phyloP scores from a whole-genome alignment of 1,140 invertebrate species.

The Atta cephalotes region DNA sequence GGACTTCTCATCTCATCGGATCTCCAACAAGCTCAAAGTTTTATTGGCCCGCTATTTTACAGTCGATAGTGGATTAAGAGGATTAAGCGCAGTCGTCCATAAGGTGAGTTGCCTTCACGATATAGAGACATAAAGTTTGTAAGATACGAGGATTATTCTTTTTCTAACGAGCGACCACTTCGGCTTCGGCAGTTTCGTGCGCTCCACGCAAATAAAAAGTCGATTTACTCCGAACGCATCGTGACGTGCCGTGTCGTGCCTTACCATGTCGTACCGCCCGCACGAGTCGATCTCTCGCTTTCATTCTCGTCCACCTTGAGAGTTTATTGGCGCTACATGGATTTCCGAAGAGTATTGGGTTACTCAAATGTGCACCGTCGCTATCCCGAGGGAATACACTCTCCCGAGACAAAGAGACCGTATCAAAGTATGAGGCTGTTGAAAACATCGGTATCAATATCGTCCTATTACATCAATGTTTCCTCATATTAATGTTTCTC shows the following conservation, averaged over 20 bases:
- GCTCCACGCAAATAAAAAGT: constrained; percentile 53
- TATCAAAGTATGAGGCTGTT: neutral
- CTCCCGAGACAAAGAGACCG: constrained; percentile 29
- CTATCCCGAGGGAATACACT: neutral
- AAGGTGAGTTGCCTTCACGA: constrained; percentile 6
- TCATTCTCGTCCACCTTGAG: constrained; percentile 52
- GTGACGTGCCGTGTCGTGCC: neutral
- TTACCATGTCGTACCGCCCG: neutral
- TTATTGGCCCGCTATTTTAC: constrained; percentile 78
- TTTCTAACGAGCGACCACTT: constrained; percentile 43
- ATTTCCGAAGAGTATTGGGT: constrained; percentile 42
- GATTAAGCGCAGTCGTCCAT: constrained; percentile 70
- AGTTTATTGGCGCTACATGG: constrained; percentile 30
- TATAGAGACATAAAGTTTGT: constrained; percentile 74
- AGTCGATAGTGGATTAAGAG: constrained; percentile 76
- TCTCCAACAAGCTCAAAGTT: constrained; percentile 54
- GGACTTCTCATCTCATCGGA: constrained; percentile 19
- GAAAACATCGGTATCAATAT: constrained; percentile 22
- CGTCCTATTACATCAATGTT: neutral
- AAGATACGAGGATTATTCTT: constrained; percentile 68
- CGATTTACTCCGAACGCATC: constrained; percentile 54
- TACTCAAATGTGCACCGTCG: constrained; percentile 17
- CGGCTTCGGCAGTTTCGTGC: constrained; percentile 2
- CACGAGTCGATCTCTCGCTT: constrained; percentile 49
- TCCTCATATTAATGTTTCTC: constrained; percentile 5